Evolutionary conservation across 53 echinoderm and acorn worm species (phyloP).

Genomic region (Stichopus horrens): DNA sequence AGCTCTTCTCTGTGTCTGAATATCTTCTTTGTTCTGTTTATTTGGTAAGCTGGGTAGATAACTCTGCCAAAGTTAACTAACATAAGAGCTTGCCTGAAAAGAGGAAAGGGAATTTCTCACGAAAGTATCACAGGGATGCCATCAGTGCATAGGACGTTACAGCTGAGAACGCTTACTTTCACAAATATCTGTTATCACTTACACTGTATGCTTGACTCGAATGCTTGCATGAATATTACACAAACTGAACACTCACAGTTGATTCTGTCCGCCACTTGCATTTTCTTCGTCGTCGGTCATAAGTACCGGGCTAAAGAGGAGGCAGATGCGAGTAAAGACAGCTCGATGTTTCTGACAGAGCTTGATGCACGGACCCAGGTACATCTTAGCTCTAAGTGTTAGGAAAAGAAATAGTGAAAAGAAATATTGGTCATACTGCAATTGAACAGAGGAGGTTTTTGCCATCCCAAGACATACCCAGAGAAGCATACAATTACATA

Average conservation of each 20-base stretch:
- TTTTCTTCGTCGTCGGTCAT: conserved; percentile 86
- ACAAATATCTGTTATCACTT: background rate
- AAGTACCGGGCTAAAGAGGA: conserved; percentile 79
- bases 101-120: background rate
- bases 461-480: no score
- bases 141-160: background rate
- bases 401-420: background rate
- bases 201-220: background rate
- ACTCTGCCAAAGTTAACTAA: conserved; percentile 90
- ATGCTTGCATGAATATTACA: background rate
- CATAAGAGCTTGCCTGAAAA: conserved; percentile 74
- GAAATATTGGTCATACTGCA: no score
- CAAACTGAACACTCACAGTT: conserved; percentile 72
- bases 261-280: conserved; percentile 79
- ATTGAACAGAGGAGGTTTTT: no score
- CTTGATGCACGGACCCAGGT: conserved; percentile 73
- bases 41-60: conserved; percentile 74
- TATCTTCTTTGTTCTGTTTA: conserved; percentile 72
- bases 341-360: conserved; percentile 62
- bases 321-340: conserved; percentile 75
- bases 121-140: background rate
- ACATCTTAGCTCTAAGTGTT: conserved; percentile 72
- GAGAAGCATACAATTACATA: no score
- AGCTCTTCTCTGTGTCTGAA: conserved; percentile 80
- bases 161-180: no score